Evolutionary conservation across 2,797 vertebrate genomes (phyloP), one percentile per base, ranked within the genome.

Genomic region (Sebastes alutus): DNA sequence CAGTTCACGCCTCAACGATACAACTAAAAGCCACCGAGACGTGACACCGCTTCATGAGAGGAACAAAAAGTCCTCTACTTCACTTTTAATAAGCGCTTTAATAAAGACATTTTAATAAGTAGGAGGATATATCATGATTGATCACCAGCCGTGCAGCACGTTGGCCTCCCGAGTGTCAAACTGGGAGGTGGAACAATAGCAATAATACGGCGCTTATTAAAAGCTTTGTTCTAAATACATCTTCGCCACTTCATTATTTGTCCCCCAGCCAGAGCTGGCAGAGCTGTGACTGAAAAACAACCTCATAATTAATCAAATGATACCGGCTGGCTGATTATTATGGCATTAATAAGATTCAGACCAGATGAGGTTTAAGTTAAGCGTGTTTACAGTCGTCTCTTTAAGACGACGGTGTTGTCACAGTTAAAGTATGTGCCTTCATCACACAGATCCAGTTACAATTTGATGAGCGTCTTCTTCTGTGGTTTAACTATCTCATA

Each of bases 81-180:
- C 56, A 64, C 76, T 84, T 85, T 80, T 83, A 86, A 87, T 83
- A n/a, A 58, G 55, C 2, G 0, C 72, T 54, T 69, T 62, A 75
- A 90, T 81, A 13, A 78, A 62, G 46, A 49, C 13, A 14, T 78
- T 78, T 87, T 86, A 87, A 91, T 89, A 80, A 91, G 81, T 10
- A 12, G 65, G 66, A 63, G 65, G 66, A 63, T 59, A 18, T 49
- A 52, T 61, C 2, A 23, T 70, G 84, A 87, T 42, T 78, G 78
- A 90, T 88, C 77, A 63, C 7, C 60, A 49, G 33, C 63, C 60
- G 10, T 5, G 29, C 54, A 18, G 75, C 61, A 14, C 8, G 5
- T 16, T 3, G 29, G 58, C 54, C 79, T 18, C 42, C 35, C 1
- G 3, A 13, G 69, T 29, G 81, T 72, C 66, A 72, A 54, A 72